These are phyloP conservation scores for Sinocyclocheilus maitianheensis DNA, from an alignment of 2,113 vertebrate genomes.

Conservation along the genomic window DNA sequence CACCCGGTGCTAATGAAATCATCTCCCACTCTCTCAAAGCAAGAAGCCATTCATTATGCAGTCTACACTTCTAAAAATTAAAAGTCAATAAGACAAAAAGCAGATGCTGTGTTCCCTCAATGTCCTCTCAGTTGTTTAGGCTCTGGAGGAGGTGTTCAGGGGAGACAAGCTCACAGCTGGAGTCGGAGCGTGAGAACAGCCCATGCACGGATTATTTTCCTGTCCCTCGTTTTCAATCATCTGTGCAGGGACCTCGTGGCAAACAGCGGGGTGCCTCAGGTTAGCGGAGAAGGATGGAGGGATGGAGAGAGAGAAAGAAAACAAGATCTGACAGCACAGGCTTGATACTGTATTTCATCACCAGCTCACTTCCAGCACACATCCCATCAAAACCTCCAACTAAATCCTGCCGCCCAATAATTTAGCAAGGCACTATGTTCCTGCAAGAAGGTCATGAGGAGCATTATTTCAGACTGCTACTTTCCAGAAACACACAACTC, in stretches of 20 bases:
- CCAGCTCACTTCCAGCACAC: constrained; percentile 9
- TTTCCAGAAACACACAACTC: not conserved
- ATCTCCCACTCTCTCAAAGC: constrained; percentile 25
- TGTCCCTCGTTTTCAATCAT: constrained; percentile 21
- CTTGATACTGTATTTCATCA: constrained; percentile 7
- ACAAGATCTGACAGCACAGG: constrained; percentile 2
- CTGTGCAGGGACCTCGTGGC: constrained; percentile 1
- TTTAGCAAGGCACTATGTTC: not conserved
- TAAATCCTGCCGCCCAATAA: constrained; percentile 12
- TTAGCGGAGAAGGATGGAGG: not conserved
- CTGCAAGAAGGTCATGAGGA: not conserved
- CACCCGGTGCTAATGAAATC: constrained; percentile 35
- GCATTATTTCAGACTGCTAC: not conserved
- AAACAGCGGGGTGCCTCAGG: constrained; percentile 1
- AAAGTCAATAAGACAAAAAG: constrained; percentile 59
- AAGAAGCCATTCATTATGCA: constrained; percentile 55
- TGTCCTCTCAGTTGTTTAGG: constrained; percentile 5
- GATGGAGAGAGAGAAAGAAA: not conserved
- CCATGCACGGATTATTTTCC: not conserved
- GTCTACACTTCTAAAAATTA: constrained; percentile 57
- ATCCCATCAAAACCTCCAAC: constrained; percentile 3
- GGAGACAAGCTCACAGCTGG: constrained; percentile 61
- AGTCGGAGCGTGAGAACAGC: constrained; percentile 25
- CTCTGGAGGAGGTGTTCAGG: constrained; percentile 4
- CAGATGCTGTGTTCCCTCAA: constrained; percentile 23